These are phyloP conservation scores for Frieseomelitta varia DNA, from an alignment of 1,140 invertebrate species.

Conservation along the genomic window DNA sequence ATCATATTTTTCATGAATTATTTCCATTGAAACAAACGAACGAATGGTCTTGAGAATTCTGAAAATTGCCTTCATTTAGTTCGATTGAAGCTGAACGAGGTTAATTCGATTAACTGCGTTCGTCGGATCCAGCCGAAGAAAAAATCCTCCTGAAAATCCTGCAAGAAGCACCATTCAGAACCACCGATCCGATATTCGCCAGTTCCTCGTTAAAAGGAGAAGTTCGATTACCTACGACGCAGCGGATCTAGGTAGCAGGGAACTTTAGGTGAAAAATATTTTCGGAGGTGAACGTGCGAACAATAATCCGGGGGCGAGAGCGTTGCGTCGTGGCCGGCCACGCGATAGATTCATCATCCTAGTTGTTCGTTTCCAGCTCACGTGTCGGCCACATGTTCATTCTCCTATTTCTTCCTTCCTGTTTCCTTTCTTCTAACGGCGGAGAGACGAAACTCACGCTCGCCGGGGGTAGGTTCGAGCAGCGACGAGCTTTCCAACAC, in stretches of 20 bases:
- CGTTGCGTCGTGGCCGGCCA: constrained; percentile 16
- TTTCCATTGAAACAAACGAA: too few species aligned
- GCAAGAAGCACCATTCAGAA: too few species aligned
- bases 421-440: constrained; percentile 44
- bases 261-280: constrained; percentile 16
- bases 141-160: too few species aligned
- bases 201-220: not conserved
- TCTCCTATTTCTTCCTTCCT: constrained; percentile 57
- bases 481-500: constrained; percentile 8
- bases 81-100: too few species aligned
- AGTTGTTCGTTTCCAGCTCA: constrained; percentile 64
- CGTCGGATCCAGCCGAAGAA: too few species aligned
- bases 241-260: not conserved
- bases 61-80: too few species aligned
- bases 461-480: not conserved
- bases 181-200: too few species aligned
- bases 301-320: not conserved
- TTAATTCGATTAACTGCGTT: too few species aligned
- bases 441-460: constrained; percentile 34
- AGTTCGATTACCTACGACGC: not conserved
- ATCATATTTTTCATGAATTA: too few species aligned
- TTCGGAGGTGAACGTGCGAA: constrained; percentile 11
- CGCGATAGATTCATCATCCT: constrained; percentile 60
- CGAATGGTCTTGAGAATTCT: too few species aligned
- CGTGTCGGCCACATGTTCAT: constrained; percentile 59